Percentiles rank a stretch among this genome's conserved stretches.
These are phyloP conservation scores for Neelides folsomi DNA, from an alignment of 2,888 invertebrate species.

Conservation along the genomic window DNA sequence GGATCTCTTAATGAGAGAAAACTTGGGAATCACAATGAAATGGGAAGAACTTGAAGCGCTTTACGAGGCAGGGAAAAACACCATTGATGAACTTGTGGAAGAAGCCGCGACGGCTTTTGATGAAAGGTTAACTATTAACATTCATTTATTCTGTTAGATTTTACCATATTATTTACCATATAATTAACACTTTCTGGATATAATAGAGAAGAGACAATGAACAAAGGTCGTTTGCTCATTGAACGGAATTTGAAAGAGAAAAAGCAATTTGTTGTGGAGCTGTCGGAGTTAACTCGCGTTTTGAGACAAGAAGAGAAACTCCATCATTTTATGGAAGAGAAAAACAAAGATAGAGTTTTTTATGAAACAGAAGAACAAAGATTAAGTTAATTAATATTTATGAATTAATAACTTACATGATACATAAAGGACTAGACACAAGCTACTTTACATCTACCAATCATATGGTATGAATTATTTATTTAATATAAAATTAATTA, in stretches of 20 bases:
- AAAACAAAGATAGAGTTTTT: slow-evolving; percentile 27
- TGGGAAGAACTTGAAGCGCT: slow-evolving; percentile 15
- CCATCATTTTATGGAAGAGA: slow-evolving; percentile 28
- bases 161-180: not conserved
- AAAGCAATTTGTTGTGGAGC: slow-evolving; percentile 28
- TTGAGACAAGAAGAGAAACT: slow-evolving; percentile 31
- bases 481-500: no score
- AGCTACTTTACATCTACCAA: no score
- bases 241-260: slow-evolving; percentile 29
- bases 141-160: not conserved
- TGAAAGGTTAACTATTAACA: slow-evolving; percentile 19
- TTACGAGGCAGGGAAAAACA: slow-evolving; percentile 17
- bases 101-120: slow-evolving; percentile 29
- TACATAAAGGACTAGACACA: not conserved
- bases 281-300: slow-evolving; percentile 27
- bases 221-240: slow-evolving; percentile 25
- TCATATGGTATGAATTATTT: no score
- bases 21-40: slow-evolving; percentile 25
- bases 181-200: no score
- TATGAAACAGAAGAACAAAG: slow-evolving; percentile 31
- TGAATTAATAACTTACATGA: not conserved
- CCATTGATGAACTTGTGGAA: slow-evolving; percentile 28
- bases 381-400: slow-evolving; percentile 14
- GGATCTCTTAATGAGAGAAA: slow-evolving; percentile 25
- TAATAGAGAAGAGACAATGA: slow-evolving; percentile 27